phyloP scores from a whole-genome alignment of 2,113 vertebrate genomes.

The Pimephales promelas region DNA sequence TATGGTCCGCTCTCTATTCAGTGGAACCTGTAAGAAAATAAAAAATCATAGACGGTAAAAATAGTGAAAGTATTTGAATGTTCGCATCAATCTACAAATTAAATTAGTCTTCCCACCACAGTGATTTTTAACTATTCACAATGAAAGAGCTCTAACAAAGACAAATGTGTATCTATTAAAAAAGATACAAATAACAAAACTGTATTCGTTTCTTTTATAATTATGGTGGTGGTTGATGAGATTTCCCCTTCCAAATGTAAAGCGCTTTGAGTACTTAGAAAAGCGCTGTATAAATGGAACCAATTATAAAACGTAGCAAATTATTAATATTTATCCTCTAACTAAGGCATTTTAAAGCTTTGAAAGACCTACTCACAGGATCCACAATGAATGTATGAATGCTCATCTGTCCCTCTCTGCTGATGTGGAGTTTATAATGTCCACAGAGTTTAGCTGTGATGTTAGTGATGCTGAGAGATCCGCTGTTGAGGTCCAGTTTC shows the following conservation, averaged over 20 bases:
- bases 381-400: background rate
- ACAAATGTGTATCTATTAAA: background rate
- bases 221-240: background rate
- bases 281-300: too few species aligned
- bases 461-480: background rate
- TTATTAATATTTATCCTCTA: background rate
- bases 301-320: too few species aligned
- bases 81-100: background rate
- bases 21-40: background rate
- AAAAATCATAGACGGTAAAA: background rate
- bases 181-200: background rate
- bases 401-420: background rate
- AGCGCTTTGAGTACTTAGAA: too few species aligned
- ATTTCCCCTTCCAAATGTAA: too few species aligned
- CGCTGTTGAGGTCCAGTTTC: background rate
- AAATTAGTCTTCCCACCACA: background rate
- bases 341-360: background rate
- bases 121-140: background rate
- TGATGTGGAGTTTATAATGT: slow-evolving; percentile 7
- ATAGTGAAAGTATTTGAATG: background rate
- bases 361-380: background rate
- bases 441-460: background rate
- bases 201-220: background rate
- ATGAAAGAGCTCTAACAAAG: background rate
- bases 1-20: background rate